Evolutionary conservation across 1,140 invertebrate species (phyloP), one percentile per base, ranked within the genome.

Genomic region (Octopus bimaculoides): DNA sequence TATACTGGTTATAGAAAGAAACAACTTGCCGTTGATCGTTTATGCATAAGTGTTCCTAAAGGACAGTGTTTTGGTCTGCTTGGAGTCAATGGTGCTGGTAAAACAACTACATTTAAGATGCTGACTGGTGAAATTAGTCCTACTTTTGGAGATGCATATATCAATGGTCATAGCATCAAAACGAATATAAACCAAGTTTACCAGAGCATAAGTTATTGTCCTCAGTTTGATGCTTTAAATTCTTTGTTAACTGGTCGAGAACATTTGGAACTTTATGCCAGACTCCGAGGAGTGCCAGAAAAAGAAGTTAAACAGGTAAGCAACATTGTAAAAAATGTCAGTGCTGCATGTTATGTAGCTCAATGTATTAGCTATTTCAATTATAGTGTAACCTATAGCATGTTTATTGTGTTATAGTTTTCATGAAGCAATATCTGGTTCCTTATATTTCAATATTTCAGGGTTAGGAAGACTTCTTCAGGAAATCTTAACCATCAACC

Each of bases 61-160:
- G 94, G 94, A 4, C 94, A 95, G 89, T 96, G 95, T 88, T 96
- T 96, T 90, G 96, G 95, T 4, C 90, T 96, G 20, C 86, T 96
- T 4, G 95, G 95, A 52, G 92, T 94, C 0, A 94, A 94, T 86
- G 96, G 96, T 0, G 96, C 96, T 6, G 96, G 96, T 5, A 98
- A 98, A 90, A 96, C 96, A 6, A 95, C 95, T 12, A 96, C 95
- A 7, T 97, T 97, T 84, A 94, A 94, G 85, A 93, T 93, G 92
- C 84, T 93, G 79, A 97, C 96, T 2, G 96, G 96, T 17, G 88
- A 89, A 78, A 82, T 93, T 71, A 83, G 89, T 56, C 89, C 93
- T 10, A 92, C 94, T 14, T 88, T 87, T 54, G 95, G 95, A n/a
- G 89, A 91, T 85, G 93, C 93, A 77, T 89, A 87, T 80, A 84